Conservation (phyloP, 2,888 invertebrate genomes). For the Apamea monoglypha region DNA sequence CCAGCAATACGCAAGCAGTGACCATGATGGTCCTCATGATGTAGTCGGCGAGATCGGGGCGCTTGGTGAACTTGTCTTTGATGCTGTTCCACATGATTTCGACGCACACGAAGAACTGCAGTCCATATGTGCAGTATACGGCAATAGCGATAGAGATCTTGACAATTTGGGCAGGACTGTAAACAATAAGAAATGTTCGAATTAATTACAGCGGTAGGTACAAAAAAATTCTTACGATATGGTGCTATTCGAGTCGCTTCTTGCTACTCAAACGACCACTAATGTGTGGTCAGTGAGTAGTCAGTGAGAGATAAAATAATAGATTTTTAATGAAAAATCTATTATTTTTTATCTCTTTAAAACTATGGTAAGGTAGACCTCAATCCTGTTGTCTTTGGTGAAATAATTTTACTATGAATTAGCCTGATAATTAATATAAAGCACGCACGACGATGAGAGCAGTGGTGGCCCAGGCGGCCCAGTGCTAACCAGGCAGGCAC, state of each 20-base stretch:
- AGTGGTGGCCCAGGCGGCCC: neutral
- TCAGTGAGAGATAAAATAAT: too few species aligned
- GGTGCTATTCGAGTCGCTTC: neutral
- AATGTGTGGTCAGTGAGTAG: too few species aligned
- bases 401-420: neutral
- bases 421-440: neutral
- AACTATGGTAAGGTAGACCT: neutral
- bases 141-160: conserved; percentile 96
- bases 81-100: conserved; percentile 97
- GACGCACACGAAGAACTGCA: conserved; percentile 99
- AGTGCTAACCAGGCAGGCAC: neutral
- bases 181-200: conserved; percentile 72
- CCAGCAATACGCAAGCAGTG: conserved; percentile 93
- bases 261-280: neutral
- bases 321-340: too few species aligned
- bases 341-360: too few species aligned
- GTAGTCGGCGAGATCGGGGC: conserved; percentile 94
- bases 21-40: conserved; percentile 92
- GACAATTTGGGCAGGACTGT: conserved; percentile 95
- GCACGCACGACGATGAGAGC: too few species aligned
- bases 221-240: neutral
- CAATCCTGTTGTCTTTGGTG: too few species aligned
- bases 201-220: neutral
- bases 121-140: conserved; percentile 98
- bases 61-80: conserved; percentile 93